Conservation (phyloP, 2,113 vertebrate species). For the Typhlomys cinereus region DNA sequence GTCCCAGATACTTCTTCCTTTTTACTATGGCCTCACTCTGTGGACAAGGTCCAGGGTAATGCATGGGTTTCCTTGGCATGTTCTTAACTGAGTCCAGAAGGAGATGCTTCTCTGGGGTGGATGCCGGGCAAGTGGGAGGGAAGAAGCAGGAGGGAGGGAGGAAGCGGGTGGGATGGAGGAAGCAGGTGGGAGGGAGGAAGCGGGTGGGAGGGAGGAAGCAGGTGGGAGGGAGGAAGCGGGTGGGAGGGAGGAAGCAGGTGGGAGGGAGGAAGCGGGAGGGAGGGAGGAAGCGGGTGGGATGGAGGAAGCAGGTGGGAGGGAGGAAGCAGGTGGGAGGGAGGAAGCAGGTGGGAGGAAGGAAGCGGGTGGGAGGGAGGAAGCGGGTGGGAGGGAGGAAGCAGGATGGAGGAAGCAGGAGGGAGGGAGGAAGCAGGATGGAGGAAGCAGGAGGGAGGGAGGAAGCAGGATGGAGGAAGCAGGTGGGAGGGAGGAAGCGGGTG, state of each 20-base stretch:
- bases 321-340: background rate
- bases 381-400: background rate
- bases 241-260: too few species aligned
- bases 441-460: background rate
- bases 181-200: too few species aligned
- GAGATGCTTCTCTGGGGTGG: background rate
- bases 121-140: background rate
- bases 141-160: rapidly evolving
- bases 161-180: background rate
- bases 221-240: background rate
- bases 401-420: too few species aligned
- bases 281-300: background rate
- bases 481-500: background rate
- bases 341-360: too few species aligned
- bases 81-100: background rate
- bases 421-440: background rate
- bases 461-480: rapidly evolving
- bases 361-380: rapidly evolving
- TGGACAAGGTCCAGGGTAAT: background rate
- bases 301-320: too few species aligned
- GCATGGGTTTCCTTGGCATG: background rate
- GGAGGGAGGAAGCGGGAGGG: background rate
- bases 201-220: rapidly evolving
- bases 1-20: too few species aligned
- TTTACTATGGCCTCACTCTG: too few species aligned